Conservation (phyloP, 2,113 vertebrate species). For the Telmatochromis sp. region DNA sequence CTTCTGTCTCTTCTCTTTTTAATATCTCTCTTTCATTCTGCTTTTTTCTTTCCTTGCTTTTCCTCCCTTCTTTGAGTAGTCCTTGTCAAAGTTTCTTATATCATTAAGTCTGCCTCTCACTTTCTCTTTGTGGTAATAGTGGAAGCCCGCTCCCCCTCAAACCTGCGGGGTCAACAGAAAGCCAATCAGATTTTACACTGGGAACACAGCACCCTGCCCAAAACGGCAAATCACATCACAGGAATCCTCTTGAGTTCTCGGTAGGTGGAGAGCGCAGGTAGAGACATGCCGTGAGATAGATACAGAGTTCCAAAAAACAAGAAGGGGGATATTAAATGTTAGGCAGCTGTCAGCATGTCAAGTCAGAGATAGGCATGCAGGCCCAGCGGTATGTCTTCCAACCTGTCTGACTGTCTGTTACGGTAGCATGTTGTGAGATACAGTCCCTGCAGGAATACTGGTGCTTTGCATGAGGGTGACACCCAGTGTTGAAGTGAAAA, state of each 20-base stretch:
- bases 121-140: conserved; percentile 1
- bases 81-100: neutral
- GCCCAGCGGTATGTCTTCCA: neutral
- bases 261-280: conserved; percentile 34
- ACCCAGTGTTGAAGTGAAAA: conserved; percentile 13
- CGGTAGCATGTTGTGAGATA: neutral
- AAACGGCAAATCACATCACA: conserved; percentile 23
- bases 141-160: conserved; percentile 44
- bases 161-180: conserved; percentile 23
- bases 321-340: neutral
- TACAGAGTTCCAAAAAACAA: conserved; percentile 10
- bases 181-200: conserved; percentile 40
- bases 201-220: neutral
- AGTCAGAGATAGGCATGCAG: conserved; percentile 30
- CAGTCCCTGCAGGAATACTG: neutral
- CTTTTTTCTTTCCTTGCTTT: neutral
- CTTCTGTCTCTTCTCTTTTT: neutral
- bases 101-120: neutral
- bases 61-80: neutral
- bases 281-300: neutral
- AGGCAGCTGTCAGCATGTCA: conserved; percentile 43
- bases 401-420: neutral
- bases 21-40: neutral
- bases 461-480: conserved; percentile 13
- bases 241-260: neutral